These are phyloP conservation scores for Cataglyphis albicans DNA, from an alignment of 2,888 invertebrate species.

Conservation along the genomic window DNA sequence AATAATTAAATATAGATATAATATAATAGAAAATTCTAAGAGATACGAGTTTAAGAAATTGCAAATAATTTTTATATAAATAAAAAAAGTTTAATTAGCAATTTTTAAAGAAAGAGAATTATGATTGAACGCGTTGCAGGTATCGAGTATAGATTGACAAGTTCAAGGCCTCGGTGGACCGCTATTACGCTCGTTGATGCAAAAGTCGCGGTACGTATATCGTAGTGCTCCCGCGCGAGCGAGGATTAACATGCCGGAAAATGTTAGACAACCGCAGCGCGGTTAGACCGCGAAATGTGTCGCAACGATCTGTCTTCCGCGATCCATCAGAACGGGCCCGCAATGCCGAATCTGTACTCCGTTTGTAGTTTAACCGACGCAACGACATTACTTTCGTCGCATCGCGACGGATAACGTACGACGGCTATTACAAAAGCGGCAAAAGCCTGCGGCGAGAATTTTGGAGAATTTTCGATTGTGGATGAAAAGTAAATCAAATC, in stretches of 20 bases:
- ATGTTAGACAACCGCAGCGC: constrained; percentile 50
- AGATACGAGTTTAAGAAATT: not conserved
- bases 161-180: not conserved
- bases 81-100: not conserved
- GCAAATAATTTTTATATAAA: not conserved
- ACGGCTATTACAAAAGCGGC: constrained; percentile 11
- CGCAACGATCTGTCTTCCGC: constrained; percentile 48
- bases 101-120: not conserved
- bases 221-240: not conserved
- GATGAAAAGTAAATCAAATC: constrained; percentile 41
- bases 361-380: constrained; percentile 6
- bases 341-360: constrained; percentile 35
- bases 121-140: not conserved
- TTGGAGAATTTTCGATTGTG: not conserved
- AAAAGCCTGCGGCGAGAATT: constrained; percentile 3
- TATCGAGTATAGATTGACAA: not conserved
- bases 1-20: not conserved
- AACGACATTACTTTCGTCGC: constrained; percentile 45
- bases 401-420: constrained; percentile 40
- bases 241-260: constrained; percentile 52
- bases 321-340: constrained; percentile 35
- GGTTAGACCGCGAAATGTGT: constrained; percentile 39
- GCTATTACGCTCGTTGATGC: constrained; percentile 21
- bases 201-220: constrained; percentile 30
- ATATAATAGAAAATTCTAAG: not conserved